phyloP scores from a whole-genome alignment of 2,797 vertebrate species.

The Chaetodon trifasciatus region DNA sequence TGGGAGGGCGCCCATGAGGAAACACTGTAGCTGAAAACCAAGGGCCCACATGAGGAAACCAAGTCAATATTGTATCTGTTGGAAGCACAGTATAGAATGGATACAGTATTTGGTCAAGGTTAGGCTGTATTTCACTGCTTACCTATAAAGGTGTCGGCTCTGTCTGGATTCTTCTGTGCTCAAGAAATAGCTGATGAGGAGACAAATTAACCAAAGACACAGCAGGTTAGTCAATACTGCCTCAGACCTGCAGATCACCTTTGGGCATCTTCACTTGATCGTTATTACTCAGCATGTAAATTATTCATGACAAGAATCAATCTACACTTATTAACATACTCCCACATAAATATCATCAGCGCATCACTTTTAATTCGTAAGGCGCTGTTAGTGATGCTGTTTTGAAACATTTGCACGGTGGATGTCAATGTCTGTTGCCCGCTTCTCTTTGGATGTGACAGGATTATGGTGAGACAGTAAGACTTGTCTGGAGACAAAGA shows the following conservation, averaged over 20 bases:
- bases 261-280: constrained; percentile 10
- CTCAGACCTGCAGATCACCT: constrained; percentile 19
- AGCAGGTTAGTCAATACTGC: constrained; percentile 26
- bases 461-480: neutral
- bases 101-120: neutral
- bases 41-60: too few species aligned
- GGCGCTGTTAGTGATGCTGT: neutral
- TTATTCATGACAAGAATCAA: constrained; percentile 53
- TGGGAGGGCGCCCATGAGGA: too few species aligned
- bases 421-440: neutral
- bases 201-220: constrained; percentile 47
- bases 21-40: too few species aligned
- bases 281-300: constrained; percentile 49
- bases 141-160: constrained; percentile 90
- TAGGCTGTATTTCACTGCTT: constrained; percentile 16
- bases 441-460: neutral
- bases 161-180: constrained; percentile 87
- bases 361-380: constrained; percentile 5
- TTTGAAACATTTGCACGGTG: constrained; percentile 5
- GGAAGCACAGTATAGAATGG: neutral
- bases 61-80: neutral
- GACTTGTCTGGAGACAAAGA: constrained; percentile 38
- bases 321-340: constrained; percentile 51
- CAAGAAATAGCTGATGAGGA: constrained; percentile 85
- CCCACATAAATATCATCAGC: constrained; percentile 18